Percentiles rank a stretch among this genome's conserved stretches.
Conservation (phyloP, 2,888 invertebrate genomes). For the Eupithecia pulchellata region DNA sequence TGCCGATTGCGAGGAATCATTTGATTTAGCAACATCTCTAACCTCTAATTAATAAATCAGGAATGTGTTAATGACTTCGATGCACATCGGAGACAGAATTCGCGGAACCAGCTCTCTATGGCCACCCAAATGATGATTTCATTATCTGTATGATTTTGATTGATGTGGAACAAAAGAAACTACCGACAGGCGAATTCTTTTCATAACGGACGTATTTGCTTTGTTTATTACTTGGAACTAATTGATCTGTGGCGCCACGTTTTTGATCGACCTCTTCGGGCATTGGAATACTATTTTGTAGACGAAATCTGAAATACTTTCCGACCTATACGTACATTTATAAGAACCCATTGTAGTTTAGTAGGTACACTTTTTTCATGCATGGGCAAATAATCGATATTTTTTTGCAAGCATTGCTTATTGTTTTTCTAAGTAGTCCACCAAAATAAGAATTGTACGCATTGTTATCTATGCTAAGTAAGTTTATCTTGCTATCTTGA, state of each 20-base stretch:
- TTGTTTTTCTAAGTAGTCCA: background rate
- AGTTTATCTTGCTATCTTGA: no score
- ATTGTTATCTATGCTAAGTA: background rate
- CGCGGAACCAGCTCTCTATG: constrained; percentile 79
- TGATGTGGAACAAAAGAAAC: constrained; percentile 81
- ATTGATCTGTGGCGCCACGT: constrained; percentile 82
- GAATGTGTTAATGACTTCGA: constrained; percentile 82
- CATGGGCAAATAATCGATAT: background rate
- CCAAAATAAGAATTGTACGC: background rate
- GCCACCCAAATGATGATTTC: constrained; percentile 86
- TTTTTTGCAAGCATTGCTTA: background rate
- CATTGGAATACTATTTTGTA: constrained; percentile 30
- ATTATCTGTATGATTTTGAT: constrained; percentile 86
- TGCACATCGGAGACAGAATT: constrained; percentile 70
- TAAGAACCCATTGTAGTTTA: background rate
- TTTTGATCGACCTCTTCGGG: constrained; percentile 60
- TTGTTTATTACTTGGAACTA: constrained; percentile 83
- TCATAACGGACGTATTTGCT: constrained; percentile 78
- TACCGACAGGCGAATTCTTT: constrained; percentile 76
- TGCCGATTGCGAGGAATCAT: constrained; percentile 12
- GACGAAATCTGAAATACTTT: constrained; percentile 10
- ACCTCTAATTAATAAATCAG: constrained; percentile 82
- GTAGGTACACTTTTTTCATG: background rate
- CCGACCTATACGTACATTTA: background rate
- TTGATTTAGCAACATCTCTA: constrained; percentile 46